Percentiles rank a stretch among this genome's conserved stretches.
Evolutionary conservation across 2,113 vertebrate genomes (phyloP).

Genomic region (Peromyscus californicus): DNA sequence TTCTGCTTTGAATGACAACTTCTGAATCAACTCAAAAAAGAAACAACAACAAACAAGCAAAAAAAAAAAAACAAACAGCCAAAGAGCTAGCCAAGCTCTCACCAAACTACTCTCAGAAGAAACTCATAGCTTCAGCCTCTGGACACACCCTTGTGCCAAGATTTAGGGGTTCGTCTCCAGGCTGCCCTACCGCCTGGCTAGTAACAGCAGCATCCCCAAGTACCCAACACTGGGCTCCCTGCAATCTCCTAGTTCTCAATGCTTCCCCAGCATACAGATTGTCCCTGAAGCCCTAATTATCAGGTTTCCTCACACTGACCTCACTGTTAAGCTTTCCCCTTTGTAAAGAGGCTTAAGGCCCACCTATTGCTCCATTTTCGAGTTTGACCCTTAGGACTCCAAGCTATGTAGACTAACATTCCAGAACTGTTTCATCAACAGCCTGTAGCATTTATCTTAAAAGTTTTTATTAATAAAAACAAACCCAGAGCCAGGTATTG

Average conservation of each 20-base stretch:
- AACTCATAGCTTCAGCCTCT: background rate
- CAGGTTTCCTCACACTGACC: background rate
- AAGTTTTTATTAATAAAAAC: no score
- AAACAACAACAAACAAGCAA: background rate
- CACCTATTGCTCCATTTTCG: background rate
- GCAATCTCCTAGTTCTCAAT: background rate
- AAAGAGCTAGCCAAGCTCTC: background rate
- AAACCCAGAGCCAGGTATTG: no score
- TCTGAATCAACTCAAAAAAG: background rate
- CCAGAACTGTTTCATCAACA: background rate
- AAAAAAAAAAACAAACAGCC: no score
- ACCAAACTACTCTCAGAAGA: background rate
- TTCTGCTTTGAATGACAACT: background rate
- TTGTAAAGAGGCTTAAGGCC: no score
- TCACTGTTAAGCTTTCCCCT: background rate
- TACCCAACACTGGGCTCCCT: background rate
- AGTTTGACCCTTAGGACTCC: background rate
- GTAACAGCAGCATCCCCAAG: accelerated
- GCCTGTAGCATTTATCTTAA: no score
- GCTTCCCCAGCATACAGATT: background rate
- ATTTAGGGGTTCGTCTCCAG: background rate
- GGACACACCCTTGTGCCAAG: accelerated
- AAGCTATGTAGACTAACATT: background rate
- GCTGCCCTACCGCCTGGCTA: accelerated
- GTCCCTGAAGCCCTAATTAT: background rate